These are phyloP conservation scores for Trachymyrmex septentrionalis DNA, from an alignment of 1,140 invertebrate genomes.

Conservation along the genomic window DNA sequence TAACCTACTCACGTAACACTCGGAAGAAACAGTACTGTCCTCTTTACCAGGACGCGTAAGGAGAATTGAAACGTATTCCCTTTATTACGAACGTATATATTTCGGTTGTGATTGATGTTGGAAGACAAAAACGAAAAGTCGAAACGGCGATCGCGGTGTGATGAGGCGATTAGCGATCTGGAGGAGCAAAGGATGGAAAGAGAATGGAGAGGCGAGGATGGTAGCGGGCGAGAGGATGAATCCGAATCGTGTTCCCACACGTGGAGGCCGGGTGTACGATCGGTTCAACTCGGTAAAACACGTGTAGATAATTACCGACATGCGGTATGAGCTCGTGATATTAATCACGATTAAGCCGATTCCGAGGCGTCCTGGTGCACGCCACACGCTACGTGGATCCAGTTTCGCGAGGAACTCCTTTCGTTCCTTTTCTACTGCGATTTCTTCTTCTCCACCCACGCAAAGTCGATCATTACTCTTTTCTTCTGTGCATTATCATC, in stretches of 20 bases:
- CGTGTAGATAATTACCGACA: constrained; percentile 79
- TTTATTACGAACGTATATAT: not conserved
- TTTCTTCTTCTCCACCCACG: constrained; percentile 45
- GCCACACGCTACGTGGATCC: constrained; percentile 49
- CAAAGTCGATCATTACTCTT: not conserved
- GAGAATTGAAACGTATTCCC: not conserved
- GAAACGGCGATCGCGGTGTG: constrained; percentile 12
- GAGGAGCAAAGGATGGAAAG: not conserved
- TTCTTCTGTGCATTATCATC: not conserved
- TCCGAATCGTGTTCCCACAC: constrained; percentile 77
- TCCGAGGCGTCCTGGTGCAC: constrained; percentile 69
- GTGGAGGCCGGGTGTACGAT: constrained; percentile 53
- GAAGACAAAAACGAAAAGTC: constrained; percentile 12
- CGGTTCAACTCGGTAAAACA: constrained; percentile 75
- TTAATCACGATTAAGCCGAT: constrained; percentile 79
- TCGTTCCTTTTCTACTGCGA: constrained; percentile 17
- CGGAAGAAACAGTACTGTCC: not conserved
- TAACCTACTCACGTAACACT: constrained; percentile 13
- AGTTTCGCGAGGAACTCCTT: constrained; percentile 32
- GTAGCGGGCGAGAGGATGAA: constrained; percentile 60
- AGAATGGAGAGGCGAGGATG: constrained; percentile 53
- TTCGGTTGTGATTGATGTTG: not conserved
- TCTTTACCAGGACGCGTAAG: not conserved
- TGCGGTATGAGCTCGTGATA: constrained; percentile 72
- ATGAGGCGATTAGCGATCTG: constrained; percentile 54